A percentile compares a stretch with the other conserved stretches of the same genome.
phyloP scores from a whole-genome alignment of 2,113 vertebrate genomes.

The Pseudolaguvia tuberculata region DNA sequence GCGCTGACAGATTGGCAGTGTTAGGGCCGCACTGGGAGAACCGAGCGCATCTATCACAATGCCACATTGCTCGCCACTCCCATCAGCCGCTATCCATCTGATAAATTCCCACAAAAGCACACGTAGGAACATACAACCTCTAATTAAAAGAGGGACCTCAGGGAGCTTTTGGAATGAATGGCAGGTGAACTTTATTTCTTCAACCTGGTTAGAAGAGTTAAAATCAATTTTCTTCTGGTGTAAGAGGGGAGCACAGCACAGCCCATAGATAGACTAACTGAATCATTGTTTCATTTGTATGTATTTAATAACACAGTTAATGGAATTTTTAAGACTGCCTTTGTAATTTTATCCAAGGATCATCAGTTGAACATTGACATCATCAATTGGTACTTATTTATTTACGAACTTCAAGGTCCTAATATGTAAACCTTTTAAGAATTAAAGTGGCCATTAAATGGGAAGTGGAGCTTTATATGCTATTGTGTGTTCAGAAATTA shows the following conservation, averaged over 20 bases:
- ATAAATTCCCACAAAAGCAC: constrained; percentile 51
- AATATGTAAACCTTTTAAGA: background rate
- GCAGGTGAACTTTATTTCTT: constrained; percentile 31
- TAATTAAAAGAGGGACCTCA: constrained; percentile 42
- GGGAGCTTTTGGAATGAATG: constrained; percentile 21
- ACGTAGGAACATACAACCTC: constrained; percentile 40
- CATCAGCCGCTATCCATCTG: constrained; percentile 61
- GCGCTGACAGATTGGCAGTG: constrained; percentile 56
- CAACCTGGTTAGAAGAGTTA: constrained; percentile 27
- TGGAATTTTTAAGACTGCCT: too few relatives aligned
- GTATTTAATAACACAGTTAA: constrained; percentile 7
- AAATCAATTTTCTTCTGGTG: constrained; percentile 19
- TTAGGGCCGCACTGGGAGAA: constrained; percentile 42
- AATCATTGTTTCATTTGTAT: constrained; percentile 6
- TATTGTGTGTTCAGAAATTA: too few relatives aligned
- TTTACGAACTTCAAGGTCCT: background rate
- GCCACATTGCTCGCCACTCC: constrained; percentile 57
- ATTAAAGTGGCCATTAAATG: background rate
- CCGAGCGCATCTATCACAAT: constrained; percentile 63
- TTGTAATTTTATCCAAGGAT: too few relatives aligned
- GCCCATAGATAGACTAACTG: background rate
- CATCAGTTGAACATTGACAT: too few relatives aligned
- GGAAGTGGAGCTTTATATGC: background rate
- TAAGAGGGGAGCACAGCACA: background rate
- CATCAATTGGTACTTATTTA: too few relatives aligned